Base-by-base conservation (phyloP, 1,140 invertebrate species). In the Meloidogyne chitwoodi region DNA sequence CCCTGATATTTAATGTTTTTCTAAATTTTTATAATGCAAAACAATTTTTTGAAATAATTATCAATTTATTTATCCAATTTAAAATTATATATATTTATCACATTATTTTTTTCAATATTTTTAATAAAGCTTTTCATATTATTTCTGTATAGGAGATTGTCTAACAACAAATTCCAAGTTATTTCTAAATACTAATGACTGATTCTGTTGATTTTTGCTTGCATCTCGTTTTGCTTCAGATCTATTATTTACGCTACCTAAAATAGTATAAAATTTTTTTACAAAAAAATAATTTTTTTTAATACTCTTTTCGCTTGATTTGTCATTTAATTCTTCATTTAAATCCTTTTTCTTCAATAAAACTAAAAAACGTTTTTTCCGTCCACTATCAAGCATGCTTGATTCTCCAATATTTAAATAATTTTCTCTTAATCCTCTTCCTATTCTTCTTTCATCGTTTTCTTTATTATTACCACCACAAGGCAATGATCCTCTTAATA, bases 101-200 rank as follows among this genome's bases (percentile, higher is more conserved):
- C n/a, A n/a, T n/a, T n/a, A n/a, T n/a, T n/a, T n/a, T n/a, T n/a
- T n/a, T n/a, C n/a, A n/a, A n/a, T n/a, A n/a, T 38, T 38, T 38
- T 38, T 38, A 38, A 31, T 3, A 31, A 3, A 3, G 6, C 2
- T 38, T 8, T 38, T 38, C 8, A 38, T 8, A 10, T 56, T 56
- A 56, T n/a, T 56, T 56, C 48, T 56, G 48, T 1, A n/a, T n/a
- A 56, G 70, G 70, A n/a, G 70, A 73, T 62, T 73, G 70, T 73
- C 70, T 73, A 22, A 73, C 56, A 34, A 73, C 70, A 73, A 73
- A 73, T 61, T 73, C 70, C 2, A 73, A 29, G 16, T 73, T 73
- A 48, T 73, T 73, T 22, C 70, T 61, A 34, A 73, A 73, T 24
- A 73, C 70, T 34, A 73, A 6, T n/a, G 48, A 56, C 10, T 56